A percentile compares a stretch with the other conserved stretches of the same genome.
phyloP scores from a whole-genome alignment of 2,888 invertebrate species.

The Phengaris alcon region DNA sequence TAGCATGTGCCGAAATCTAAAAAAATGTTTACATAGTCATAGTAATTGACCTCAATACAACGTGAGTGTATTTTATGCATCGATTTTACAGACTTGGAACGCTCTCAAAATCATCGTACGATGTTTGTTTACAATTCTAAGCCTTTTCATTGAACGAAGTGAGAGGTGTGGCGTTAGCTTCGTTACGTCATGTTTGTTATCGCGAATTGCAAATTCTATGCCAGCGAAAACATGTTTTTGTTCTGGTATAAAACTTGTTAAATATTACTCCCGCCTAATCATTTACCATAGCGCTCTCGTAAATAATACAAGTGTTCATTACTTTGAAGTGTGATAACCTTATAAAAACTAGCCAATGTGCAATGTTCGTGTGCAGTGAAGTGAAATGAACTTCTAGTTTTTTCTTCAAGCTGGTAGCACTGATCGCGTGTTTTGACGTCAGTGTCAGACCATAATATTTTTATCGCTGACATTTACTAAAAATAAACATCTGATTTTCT shows the following conservation, averaged over 20 bases:
- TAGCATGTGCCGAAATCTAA: not conserved
- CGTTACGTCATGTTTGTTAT: conserved; percentile 34
- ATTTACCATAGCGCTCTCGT: conserved; percentile 43
- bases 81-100: conserved; percentile 44
- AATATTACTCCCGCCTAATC: conserved; percentile 32
- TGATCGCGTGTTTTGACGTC: conserved; percentile 70
- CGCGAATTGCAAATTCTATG: conserved; percentile 37
- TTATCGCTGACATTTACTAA: conserved; percentile 8
- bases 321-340: not conserved
- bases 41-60: not conserved
- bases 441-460: conserved; percentile 27
- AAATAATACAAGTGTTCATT: conserved; percentile 4
- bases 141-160: conserved; percentile 47
- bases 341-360: not conserved
- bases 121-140: conserved; percentile 59
- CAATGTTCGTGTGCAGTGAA: not conserved
- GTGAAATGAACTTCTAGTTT: conserved; percentile 38
- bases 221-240: conserved; percentile 59
- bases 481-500: conserved; percentile 16
- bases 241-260: conserved; percentile 50
- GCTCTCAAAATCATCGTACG: conserved; percentile 59
- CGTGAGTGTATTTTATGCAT: not conserved
- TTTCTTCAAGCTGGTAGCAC: conserved; percentile 53
- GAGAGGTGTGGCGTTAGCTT: conserved; percentile 52
- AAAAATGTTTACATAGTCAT: not conserved